Evolutionary conservation across 2,797 vertebrate species (phyloP).

Genomic region (Tarsius wallacei): DNA sequence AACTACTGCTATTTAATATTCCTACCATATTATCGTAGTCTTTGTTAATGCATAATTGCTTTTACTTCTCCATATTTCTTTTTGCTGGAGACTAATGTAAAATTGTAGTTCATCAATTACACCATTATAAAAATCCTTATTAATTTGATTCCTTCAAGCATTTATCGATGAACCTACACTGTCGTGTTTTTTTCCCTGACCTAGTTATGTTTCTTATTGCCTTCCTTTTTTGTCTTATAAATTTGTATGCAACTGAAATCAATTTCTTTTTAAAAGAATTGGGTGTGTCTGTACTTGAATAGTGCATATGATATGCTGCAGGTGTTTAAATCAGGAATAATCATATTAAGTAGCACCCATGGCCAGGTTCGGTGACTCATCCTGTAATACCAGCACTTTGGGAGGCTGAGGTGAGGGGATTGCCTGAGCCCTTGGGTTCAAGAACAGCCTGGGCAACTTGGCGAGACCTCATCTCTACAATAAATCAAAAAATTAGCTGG

Average conservation of each 20-base stretch:
- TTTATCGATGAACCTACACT: constrained; percentile 4
- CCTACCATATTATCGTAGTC: background rate
- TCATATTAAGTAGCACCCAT: background rate
- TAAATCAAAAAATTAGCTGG: too few species aligned
- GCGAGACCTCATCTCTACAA: too few species aligned
- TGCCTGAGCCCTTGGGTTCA: too few species aligned
- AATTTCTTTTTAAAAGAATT: constrained; percentile 39
- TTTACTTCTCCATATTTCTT: constrained; percentile 35
- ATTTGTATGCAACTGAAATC: background rate
- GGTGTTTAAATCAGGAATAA: constrained; percentile 15
- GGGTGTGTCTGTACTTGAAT: background rate
- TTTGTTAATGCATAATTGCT: constrained; percentile 62
- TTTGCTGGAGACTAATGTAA: constrained; percentile 58
- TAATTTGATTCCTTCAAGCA: constrained; percentile 50
- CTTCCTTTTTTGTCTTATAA: constrained; percentile 19
- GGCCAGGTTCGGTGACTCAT: too few species aligned
- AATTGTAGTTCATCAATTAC: constrained; percentile 68
- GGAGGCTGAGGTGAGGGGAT: too few species aligned
- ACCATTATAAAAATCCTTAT: constrained; percentile 50
- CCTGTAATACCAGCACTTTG: too few species aligned
- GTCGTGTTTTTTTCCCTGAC: constrained; percentile 55
- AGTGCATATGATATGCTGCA: background rate
- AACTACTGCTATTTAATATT: constrained; percentile 17
- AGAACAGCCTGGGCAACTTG: too few species aligned
- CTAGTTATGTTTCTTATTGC: constrained; percentile 28